Evolutionary conservation across 1,140 invertebrate genomes (phyloP).

Genomic region (Ceratina australensis): DNA sequence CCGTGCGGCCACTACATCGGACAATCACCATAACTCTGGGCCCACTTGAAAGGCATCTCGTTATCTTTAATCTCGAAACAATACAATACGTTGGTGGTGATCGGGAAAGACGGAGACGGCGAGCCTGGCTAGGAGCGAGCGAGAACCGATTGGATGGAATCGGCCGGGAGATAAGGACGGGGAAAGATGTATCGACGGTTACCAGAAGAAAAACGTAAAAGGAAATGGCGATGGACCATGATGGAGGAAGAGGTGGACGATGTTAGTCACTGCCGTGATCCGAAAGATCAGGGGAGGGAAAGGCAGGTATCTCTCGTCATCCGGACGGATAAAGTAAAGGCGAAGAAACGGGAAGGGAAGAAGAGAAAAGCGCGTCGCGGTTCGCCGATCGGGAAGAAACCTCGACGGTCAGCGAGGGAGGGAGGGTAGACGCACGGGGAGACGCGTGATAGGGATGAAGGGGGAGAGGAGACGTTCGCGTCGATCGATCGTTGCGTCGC

Average conservation of each 20-base stretch:
- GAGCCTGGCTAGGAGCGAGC: background rate
- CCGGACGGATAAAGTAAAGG: slow-evolving; percentile 22
- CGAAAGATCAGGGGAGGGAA: slow-evolving; percentile 17
- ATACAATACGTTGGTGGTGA: slow-evolving; percentile 52
- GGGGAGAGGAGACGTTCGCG: slow-evolving; percentile 1
- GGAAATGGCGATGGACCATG: background rate
- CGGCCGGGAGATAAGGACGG: slow-evolving; percentile 17
- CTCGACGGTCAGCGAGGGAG: background rate
- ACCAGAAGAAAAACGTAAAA: slow-evolving; percentile 33
- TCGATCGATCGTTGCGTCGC: slow-evolving; percentile 38
- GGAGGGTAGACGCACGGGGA: slow-evolving; percentile 20
- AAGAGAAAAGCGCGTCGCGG: slow-evolving; percentile 31
- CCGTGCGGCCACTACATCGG: slow-evolving; percentile 47
- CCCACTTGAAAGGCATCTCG: slow-evolving; percentile 59
- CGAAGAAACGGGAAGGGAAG: slow-evolving; percentile 30
- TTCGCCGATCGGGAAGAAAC: slow-evolving; percentile 3
- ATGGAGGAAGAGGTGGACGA: background rate
- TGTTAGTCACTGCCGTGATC: slow-evolving; percentile 4
- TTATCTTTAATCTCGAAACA: slow-evolving; percentile 70
- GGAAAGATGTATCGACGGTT: slow-evolving; percentile 20
- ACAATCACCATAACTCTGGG: slow-evolving; percentile 65
- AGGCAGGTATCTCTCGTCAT: slow-evolving; percentile 15
- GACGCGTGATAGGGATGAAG: background rate
- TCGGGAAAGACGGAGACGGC: slow-evolving; percentile 18
- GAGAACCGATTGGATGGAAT: slow-evolving; percentile 5